Base-by-base conservation (phyloP, 2,888 invertebrate species). In the Rhagophthalmus giganteus region DNA sequence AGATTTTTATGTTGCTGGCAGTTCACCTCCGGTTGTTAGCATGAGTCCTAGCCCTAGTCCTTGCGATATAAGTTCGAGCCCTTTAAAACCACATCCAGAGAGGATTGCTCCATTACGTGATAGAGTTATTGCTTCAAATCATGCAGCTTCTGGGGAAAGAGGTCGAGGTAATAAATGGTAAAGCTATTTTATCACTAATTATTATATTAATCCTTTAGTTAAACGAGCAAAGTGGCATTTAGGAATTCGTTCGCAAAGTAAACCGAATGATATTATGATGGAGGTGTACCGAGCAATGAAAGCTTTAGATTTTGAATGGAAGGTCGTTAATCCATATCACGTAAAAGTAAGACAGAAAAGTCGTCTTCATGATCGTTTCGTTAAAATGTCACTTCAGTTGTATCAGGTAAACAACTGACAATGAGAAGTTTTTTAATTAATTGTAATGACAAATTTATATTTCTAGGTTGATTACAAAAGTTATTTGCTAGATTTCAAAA, bases 211-310 rank as follows among this genome's bases (percentile, higher is more conserved):
- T 25, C 6, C 30, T 30, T 9, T 14, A 35, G 88, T 93, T 3
- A 97, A 96, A 75, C 81, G 95, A 55, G 97, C 98, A 4, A 98
- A 98, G 70, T 99, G 98, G 98, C 98, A 99, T 80, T 78, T 99
- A 63, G 98, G 96, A 45, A 99, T 99, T 65, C 81, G 99, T 44
- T 99, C 98, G 2, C 99, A 99, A 74, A 97, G 97, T 72, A 95
- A 96, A 73, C 99, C 99, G 0, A 94, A 94, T 71, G 99, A 99
- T 74, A 99, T 99, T 42, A 99, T 99, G 99, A 88, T 95, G 74
- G 99, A 99, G 77, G 99, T 99, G 1, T 99, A 95, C 76, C 84
- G 97, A 58, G 99, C 99, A 1, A 99, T 99, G 99, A 97, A 97
- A 75, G 90, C 93, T 1, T 81, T 99, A 5, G 91, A 94, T 76